These are phyloP conservation scores for Nannobrachium achirus DNA, from an alignment of 2,113 vertebrate genomes.

Conservation along the genomic window DNA sequence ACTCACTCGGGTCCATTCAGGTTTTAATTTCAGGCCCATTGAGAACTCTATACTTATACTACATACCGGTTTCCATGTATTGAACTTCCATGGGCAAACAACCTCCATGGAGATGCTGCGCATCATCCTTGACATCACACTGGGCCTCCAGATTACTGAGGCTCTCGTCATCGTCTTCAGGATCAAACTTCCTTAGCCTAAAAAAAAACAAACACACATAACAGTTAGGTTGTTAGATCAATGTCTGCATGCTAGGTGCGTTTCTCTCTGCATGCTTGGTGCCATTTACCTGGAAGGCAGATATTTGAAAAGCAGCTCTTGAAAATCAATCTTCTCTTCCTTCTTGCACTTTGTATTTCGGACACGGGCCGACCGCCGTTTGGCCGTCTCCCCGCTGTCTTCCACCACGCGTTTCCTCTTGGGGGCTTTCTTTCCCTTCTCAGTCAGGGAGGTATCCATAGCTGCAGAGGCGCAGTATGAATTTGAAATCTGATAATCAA, in stretches of 20 bases:
- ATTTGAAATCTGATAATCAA: no score
- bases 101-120: slow-evolving; percentile 78
- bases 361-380: slow-evolving; percentile 94
- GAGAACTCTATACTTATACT: no score
- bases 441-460: slow-evolving; percentile 82
- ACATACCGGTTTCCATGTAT: slow-evolving; percentile 90
- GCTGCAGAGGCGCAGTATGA: slow-evolving; percentile 34
- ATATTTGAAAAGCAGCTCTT: slow-evolving; percentile 93
- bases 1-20: no score
- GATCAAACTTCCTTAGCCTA: slow-evolving; percentile 92
- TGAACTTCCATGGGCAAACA: slow-evolving; percentile 82
- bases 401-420: slow-evolving; percentile 90
- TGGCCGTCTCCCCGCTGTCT: slow-evolving; percentile 93
- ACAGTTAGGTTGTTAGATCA: not conserved
- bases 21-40: no score
- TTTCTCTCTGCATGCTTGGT: not conserved
- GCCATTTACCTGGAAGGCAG: slow-evolving; percentile 88
- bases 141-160: slow-evolving; percentile 88
- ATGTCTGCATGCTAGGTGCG: not conserved
- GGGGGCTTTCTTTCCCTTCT: slow-evolving; percentile 91
- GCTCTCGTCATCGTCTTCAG: slow-evolving; percentile 92
- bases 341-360: slow-evolving; percentile 98
- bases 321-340: slow-evolving; percentile 97
- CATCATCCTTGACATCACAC: slow-evolving; percentile 84
- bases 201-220: slow-evolving; percentile 12